Conservation (phyloP, 2,113 vertebrate genomes). For the Cinclus mexicanus region DNA sequence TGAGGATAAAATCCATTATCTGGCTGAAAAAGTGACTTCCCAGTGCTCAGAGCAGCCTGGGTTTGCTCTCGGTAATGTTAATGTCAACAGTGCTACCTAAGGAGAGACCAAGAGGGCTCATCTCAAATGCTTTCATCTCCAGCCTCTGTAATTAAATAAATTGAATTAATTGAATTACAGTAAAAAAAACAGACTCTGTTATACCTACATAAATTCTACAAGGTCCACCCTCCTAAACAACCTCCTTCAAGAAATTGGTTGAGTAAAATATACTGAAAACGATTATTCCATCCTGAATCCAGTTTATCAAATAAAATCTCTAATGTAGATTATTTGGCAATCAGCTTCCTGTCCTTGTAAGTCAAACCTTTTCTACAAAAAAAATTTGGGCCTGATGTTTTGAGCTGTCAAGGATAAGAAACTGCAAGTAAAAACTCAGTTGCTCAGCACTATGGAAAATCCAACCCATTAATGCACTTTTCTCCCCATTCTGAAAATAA, state of each 20-base stretch:
- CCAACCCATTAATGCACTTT: background rate
- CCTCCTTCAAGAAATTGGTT: background rate
- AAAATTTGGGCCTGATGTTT: background rate
- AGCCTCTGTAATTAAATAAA: background rate
- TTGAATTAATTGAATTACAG: background rate
- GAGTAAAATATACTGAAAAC: background rate
- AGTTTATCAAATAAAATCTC: background rate
- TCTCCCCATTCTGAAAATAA: background rate
- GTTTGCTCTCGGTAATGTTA: background rate
- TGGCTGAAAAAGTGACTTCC: background rate
- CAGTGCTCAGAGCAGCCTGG: background rate
- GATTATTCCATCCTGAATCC: background rate
- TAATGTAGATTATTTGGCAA: background rate
- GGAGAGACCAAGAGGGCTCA: background rate
- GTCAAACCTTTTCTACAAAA: background rate
- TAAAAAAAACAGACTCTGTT: background rate
- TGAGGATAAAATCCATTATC: background rate
- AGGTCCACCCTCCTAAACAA: background rate
- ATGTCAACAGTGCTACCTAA: background rate
- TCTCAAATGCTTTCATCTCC: background rate
- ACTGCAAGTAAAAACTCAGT: background rate
- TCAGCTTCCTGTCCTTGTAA: background rate
- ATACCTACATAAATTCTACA: rapidly evolving
- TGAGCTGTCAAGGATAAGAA: background rate
- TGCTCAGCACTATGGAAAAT: background rate